Conservation (phyloP, 2,113 vertebrate genomes). For the Orthonyx spaldingii region DNA sequence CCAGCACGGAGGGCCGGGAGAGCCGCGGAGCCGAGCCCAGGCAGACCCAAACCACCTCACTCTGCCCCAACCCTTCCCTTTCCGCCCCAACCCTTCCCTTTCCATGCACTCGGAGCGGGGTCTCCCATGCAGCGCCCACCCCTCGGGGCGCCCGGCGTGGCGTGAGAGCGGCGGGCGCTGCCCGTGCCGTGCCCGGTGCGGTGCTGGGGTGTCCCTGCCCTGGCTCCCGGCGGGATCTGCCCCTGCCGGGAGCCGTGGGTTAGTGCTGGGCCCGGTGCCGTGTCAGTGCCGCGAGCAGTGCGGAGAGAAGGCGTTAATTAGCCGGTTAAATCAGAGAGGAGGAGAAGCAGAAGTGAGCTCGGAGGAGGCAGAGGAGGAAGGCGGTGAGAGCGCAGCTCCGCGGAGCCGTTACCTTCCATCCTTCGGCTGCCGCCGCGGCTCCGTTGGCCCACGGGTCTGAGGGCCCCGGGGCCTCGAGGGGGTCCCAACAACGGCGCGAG, state of each 20-base stretch:
- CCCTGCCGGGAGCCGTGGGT: not conserved
- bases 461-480: slow-evolving; percentile 66
- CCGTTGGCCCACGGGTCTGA: slow-evolving; percentile 66
- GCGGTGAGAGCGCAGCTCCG: slow-evolving; percentile 43
- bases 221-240: too few species aligned
- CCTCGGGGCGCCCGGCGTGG: not conserved
- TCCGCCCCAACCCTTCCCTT: not conserved
- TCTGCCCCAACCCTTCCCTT: not conserved
- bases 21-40: fast-evolving
- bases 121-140: not conserved
- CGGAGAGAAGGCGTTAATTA: slow-evolving; percentile 11
- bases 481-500: slow-evolving; percentile 65
- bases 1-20: fast-evolving
- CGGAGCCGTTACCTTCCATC: slow-evolving; percentile 80
- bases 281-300: not conserved
- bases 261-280: not conserved
- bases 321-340: slow-evolving; percentile 46
- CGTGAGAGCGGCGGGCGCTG: not conserved
- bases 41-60: fast-evolving
- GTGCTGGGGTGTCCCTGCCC: not conserved
- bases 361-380: not conserved
- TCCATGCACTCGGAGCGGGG: fast-evolving
- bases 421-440: slow-evolving; percentile 63
- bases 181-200: not conserved
- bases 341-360: not conserved